Percentiles rank a stretch among this genome's conserved stretches.
Evolutionary conservation across 2,113 vertebrate species (phyloP).

Genomic region (Thamnaconus septentrionalis): DNA sequence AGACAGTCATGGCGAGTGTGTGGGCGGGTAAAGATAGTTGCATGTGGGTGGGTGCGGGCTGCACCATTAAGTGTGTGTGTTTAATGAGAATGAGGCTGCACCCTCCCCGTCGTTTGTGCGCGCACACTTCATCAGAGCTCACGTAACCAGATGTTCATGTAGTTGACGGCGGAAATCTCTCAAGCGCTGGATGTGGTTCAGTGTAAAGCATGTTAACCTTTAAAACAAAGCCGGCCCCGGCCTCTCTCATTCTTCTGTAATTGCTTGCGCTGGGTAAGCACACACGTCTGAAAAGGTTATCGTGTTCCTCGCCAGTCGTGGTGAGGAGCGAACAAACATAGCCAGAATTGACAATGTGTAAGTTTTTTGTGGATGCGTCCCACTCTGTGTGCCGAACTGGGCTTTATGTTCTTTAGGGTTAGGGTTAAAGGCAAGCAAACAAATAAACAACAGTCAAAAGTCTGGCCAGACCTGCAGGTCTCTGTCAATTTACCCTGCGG

Average conservation of each 20-base stretch:
- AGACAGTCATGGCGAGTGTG: not conserved
- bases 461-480: too few relatives aligned
- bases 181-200: slow-evolving; percentile 52
- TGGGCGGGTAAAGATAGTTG: not conserved
- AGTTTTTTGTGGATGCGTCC: too few relatives aligned
- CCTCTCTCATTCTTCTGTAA: slow-evolving; percentile 70
- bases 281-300: slow-evolving; percentile 72
- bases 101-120: slow-evolving; percentile 8
- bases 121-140: slow-evolving; percentile 45
- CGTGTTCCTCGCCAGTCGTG: slow-evolving; percentile 66
- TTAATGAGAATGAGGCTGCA: not conserved
- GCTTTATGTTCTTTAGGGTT: too few relatives aligned
- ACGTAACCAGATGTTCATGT: slow-evolving; percentile 64
- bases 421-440: too few relatives aligned
- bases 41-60: slow-evolving; percentile 14
- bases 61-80: not conserved
- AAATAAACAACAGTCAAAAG: too few relatives aligned
- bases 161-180: slow-evolving; percentile 67
- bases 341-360: slow-evolving; percentile 51
- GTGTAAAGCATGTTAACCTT: slow-evolving; percentile 79
- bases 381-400: too few relatives aligned
- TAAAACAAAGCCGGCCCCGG: slow-evolving; percentile 72
- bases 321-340: slow-evolving; percentile 63
- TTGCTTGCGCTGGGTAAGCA: slow-evolving; percentile 68
- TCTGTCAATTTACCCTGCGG: too few relatives aligned